Percentiles rank a stretch among this genome's conserved stretches.
Conservation (phyloP, 2,888 invertebrate species). For the Ichneumoninae sp. region DNA sequence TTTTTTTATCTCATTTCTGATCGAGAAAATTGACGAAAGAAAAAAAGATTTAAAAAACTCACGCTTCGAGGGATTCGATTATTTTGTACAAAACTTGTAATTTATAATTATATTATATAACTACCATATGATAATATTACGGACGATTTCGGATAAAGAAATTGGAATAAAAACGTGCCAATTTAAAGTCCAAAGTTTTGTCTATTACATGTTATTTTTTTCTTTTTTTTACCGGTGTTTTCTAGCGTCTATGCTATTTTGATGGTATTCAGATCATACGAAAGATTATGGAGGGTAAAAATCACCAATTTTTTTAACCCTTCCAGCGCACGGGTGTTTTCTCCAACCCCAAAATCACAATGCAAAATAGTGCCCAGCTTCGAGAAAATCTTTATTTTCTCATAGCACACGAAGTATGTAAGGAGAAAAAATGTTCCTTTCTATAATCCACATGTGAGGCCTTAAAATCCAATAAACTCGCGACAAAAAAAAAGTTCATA, state of each 20-base stretch:
- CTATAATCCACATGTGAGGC: too few species aligned
- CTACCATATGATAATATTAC: constrained; percentile 56
- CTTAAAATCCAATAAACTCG: too few species aligned
- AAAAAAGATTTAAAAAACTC: constrained; percentile 4
- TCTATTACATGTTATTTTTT: constrained; percentile 23
- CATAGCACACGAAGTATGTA: not conserved
- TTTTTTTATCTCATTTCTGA: constrained; percentile 25
- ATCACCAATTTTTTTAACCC: not conserved
- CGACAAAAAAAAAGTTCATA: too few species aligned
- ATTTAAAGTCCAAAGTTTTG: constrained; percentile 69
- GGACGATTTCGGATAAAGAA: constrained; percentile 70
- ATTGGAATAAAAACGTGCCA: constrained; percentile 80
- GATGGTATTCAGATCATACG: not conserved
- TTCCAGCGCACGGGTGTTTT: not conserved
- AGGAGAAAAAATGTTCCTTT: too few species aligned
- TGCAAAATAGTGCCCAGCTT: not conserved
- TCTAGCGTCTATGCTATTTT: not conserved
- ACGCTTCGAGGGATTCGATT: constrained; percentile 49
- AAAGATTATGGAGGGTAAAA: not conserved
- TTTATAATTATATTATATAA: constrained; percentile 60
- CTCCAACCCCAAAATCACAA: not conserved
- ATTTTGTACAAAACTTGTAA: constrained; percentile 65
- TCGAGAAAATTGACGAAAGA: constrained; percentile 16
- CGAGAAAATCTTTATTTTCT: not conserved
- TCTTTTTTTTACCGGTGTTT: constrained; percentile 10